Evolutionary conservation across 1,140 invertebrate genomes (phyloP).

Genomic region (Chelonus insularis): DNA sequence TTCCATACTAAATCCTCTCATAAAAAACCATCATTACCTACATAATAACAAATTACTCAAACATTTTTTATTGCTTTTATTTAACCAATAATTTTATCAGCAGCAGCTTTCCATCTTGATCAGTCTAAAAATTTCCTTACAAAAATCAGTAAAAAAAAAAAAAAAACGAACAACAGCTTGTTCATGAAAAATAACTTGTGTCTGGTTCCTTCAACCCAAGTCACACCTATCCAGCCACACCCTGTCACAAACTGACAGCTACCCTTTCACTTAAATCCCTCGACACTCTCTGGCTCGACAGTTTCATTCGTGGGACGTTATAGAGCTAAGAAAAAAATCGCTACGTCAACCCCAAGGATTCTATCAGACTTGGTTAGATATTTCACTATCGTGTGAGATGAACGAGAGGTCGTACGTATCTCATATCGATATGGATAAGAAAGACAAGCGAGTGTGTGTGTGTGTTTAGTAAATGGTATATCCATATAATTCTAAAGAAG

Average conservation of each 20-base stretch:
- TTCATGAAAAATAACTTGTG: not conserved
- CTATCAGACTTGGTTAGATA: not conserved
- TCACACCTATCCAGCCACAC: conserved; percentile 6
- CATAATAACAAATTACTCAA: too few species aligned
- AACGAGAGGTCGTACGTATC: not conserved
- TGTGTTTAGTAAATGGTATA: too few species aligned
- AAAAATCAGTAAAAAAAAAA: not conserved
- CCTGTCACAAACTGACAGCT: conserved; percentile 6
- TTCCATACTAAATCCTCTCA: too few species aligned
- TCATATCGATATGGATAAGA: not conserved
- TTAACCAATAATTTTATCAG: too few species aligned
- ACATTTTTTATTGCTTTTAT: too few species aligned
- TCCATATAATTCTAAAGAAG: too few species aligned
- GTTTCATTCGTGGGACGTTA: conserved; percentile 5
- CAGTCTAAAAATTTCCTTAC: too few species aligned
- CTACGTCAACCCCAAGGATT: not conserved
- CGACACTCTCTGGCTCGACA: not conserved
- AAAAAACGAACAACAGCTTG: not conserved
- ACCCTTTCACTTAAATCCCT: not conserved
- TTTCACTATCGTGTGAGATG: not conserved
- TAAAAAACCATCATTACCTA: too few species aligned
- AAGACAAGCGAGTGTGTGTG: not conserved
- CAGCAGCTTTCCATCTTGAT: too few species aligned
- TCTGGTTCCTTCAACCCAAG: not conserved
- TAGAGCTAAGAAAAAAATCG: not conserved